phyloP scores from a whole-genome alignment of 1,140 invertebrate genomes.

The Drosophila pallidifrons region DNA sequence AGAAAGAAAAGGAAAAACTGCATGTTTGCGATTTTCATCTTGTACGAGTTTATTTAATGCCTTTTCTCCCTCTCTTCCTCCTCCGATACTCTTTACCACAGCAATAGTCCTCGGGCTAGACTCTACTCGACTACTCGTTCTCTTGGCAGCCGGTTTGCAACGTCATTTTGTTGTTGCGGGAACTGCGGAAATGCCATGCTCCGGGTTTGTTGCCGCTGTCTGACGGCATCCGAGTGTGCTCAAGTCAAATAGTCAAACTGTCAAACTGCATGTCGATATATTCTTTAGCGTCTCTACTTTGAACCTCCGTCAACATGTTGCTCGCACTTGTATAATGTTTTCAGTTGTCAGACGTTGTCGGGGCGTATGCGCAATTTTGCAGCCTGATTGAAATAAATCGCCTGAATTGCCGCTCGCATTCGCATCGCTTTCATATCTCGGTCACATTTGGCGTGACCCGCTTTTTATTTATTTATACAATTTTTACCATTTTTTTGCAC shows the following conservation, averaged over 20 bases:
- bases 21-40: constrained; percentile 76
- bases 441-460: constrained; percentile 58
- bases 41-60: constrained; percentile 71
- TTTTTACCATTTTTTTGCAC: constrained; percentile 40
- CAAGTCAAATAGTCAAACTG: constrained; percentile 82
- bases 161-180: constrained; percentile 40
- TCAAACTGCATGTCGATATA: constrained; percentile 71
- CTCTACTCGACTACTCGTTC: constrained; percentile 8
- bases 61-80: background rate
- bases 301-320: constrained; percentile 29
- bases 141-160: constrained; percentile 37
- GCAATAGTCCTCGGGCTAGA: background rate
- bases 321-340: constrained; percentile 63
- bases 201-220: constrained; percentile 23
- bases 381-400: constrained; percentile 70
- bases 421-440: constrained; percentile 4
- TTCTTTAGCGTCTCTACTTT: constrained; percentile 66
- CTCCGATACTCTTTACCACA: background rate
- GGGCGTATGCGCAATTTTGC: constrained; percentile 67
- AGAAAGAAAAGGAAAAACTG: constrained; percentile 35
- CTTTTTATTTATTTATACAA: constrained; percentile 72
- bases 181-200: constrained; percentile 33
- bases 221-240: constrained; percentile 62
- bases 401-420: constrained; percentile 1
- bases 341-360: constrained; percentile 63